Conservation (phyloP, 2,113 vertebrate species). For the Cynoglossus semilaevis region DNA sequence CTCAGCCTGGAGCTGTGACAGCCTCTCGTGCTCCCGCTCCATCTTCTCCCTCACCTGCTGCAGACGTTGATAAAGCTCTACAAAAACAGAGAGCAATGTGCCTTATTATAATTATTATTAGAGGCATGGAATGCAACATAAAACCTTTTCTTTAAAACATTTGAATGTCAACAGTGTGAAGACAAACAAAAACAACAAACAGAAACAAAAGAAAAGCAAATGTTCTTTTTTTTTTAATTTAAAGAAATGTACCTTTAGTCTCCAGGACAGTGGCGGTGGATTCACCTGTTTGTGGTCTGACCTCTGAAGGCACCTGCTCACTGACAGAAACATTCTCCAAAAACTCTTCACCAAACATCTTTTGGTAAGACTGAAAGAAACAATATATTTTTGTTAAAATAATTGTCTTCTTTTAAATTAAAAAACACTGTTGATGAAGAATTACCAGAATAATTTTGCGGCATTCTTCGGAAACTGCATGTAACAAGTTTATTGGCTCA, state of each 20-base stretch:
- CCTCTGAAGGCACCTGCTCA: slow-evolving; percentile 38
- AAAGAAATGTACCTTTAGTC: slow-evolving; percentile 73
- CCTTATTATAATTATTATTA: background rate
- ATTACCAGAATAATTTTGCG: slow-evolving; percentile 70
- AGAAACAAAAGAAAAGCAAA: background rate
- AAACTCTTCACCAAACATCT: slow-evolving; percentile 62
- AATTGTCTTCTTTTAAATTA: no score
- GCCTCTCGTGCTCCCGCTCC: slow-evolving; percentile 75
- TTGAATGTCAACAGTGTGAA: no score
- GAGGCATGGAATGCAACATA: no score
- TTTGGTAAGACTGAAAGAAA: slow-evolving; percentile 69
- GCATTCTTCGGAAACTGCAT: slow-evolving; percentile 82
- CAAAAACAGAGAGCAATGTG: slow-evolving; percentile 24
- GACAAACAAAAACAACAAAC: no score
- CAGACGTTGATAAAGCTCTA: slow-evolving; percentile 77
- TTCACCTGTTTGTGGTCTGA: slow-evolving; percentile 53
- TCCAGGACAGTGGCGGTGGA: slow-evolving; percentile 59
- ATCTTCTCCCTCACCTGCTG: slow-evolving; percentile 76
- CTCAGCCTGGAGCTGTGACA: slow-evolving; percentile 73
- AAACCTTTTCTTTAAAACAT: no score
- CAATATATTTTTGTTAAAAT: background rate
- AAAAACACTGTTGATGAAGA: background rate
- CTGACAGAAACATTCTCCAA: slow-evolving; percentile 47
- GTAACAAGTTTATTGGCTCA: slow-evolving; percentile 70
- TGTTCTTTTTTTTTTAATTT: background rate